phyloP scores from a whole-genome alignment of 2,113 vertebrate genomes.

The Damaliscus lunatus region DNA sequence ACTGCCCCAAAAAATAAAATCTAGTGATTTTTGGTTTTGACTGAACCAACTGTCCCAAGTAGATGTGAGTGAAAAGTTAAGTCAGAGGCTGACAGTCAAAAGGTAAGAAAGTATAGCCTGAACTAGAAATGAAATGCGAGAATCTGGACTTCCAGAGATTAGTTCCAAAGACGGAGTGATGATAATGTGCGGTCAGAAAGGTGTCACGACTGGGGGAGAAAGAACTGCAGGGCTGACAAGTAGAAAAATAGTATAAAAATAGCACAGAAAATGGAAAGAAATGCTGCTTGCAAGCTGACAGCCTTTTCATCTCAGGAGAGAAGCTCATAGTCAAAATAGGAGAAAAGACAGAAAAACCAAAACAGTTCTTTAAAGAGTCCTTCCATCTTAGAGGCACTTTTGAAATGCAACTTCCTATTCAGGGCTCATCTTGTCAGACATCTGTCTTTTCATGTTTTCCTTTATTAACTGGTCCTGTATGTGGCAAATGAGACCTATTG shows the following conservation, averaged over 20 bases:
- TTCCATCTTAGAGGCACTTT: background rate
- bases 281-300: background rate
- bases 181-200: background rate
- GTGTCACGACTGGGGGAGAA: background rate
- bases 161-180: slow-evolving; percentile 10
- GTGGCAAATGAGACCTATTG: background rate
- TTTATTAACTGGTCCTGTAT: background rate
- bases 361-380: slow-evolving; percentile 21
- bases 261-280: slow-evolving; percentile 55
- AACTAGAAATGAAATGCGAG: slow-evolving; percentile 49
- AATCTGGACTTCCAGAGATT: slow-evolving; percentile 20
- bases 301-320: slow-evolving; percentile 47
- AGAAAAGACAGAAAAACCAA: background rate
- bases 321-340: slow-evolving; percentile 24
- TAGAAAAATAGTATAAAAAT: slow-evolving; percentile 68
- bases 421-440: background rate
- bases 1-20: background rate
- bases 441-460: background rate
- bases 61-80: background rate
- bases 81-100: background rate
- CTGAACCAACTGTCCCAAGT: background rate
- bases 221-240: slow-evolving; percentile 29
- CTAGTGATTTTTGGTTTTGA: background rate
- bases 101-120: background rate
- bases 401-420: slow-evolving; percentile 16